A percentile compares a stretch with the other conserved stretches of the same genome.
Evolutionary conservation across 2,797 vertebrate species (phyloP).

Genomic region (Enteromius radiatus): DNA sequence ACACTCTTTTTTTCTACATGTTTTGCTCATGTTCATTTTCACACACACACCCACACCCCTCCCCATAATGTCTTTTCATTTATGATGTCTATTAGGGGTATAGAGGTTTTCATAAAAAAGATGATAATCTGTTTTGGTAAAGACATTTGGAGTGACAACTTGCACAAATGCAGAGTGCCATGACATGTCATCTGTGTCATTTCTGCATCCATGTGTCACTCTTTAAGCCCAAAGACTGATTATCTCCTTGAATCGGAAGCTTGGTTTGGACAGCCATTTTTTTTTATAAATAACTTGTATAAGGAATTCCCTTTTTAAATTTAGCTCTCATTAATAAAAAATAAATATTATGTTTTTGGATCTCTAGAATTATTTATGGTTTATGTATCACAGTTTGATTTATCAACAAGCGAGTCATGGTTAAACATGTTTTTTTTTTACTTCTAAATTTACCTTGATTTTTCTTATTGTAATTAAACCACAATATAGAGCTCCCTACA

Average conservation of each 20-base stretch:
- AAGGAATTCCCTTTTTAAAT: not conserved
- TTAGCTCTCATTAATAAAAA: not conserved
- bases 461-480: not conserved
- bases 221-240: not conserved
- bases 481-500: not conserved
- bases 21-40: not conserved
- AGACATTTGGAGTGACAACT: not conserved
- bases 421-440: not conserved
- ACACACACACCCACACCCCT: not conserved
- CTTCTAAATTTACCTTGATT: not conserved
- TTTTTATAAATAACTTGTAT: not conserved
- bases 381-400: not conserved
- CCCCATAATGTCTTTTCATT: not conserved
- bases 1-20: not conserved
- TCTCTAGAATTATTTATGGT: too few species aligned
- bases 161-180: not conserved
- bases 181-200: not conserved
- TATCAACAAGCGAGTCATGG: not conserved
- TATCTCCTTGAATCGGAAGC: not conserved
- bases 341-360: too few species aligned
- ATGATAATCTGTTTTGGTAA: not conserved
- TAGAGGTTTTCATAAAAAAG: not conserved
- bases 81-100: not conserved
- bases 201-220: not conserved
- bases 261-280: not conserved